A percentile compares a stretch with the other conserved stretches of the same genome.
phyloP scores from a whole-genome alignment of 1,140 invertebrate species.

The Rhagoletis zephyria region DNA sequence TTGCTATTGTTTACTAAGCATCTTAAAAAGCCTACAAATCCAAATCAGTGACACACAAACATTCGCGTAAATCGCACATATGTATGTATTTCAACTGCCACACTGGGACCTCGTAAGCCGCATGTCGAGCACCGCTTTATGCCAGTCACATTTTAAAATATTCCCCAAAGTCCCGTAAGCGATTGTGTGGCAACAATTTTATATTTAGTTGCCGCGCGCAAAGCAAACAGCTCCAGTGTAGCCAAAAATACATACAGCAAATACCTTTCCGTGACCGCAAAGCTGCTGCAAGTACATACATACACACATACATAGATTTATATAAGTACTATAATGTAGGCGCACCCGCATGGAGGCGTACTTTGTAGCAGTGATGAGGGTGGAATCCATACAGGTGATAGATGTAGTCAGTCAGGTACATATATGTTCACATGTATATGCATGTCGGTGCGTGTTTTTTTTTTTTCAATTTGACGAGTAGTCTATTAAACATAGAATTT shows the following conservation, averaged over 20 bases:
- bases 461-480: not conserved
- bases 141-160: not conserved
- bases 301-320: too few relatives aligned
- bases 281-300: too few relatives aligned
- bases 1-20: too few relatives aligned
- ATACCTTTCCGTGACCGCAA: too few relatives aligned
- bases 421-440: not conserved
- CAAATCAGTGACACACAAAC: too few relatives aligned
- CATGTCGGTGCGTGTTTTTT: not conserved
- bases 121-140: not conserved
- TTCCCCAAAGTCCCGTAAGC: slow-evolving; percentile 14
- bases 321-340: not conserved
- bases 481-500: not conserved
- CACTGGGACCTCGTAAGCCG: not conserved
- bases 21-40: too few relatives aligned
- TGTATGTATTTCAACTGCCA: not conserved
- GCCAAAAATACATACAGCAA: not conserved
- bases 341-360: not conserved
- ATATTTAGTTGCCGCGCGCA: not conserved
- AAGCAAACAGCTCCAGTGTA: not conserved
- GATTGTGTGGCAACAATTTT: slow-evolving; percentile 10
- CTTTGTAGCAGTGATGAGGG: not conserved
- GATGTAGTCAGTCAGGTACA: not conserved
- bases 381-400: not conserved
- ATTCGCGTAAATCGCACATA: too few relatives aligned